phyloP scores from a whole-genome alignment of 2,113 vertebrate genomes.

The Dicerorhinus sumatrensis region DNA sequence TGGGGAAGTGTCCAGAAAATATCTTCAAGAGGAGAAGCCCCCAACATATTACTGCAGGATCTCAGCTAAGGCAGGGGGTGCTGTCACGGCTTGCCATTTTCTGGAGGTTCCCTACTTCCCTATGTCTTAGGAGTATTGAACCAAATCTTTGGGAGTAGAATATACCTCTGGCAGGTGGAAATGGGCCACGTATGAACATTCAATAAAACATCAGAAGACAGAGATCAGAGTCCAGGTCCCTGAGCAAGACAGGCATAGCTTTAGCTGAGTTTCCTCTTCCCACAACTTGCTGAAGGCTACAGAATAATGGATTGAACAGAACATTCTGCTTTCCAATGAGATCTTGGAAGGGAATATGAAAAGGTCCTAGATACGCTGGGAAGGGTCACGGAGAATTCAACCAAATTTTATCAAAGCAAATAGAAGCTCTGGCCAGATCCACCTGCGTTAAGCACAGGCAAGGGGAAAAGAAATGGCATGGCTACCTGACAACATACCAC shows the following conservation, averaged over 20 bases:
- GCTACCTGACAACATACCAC: slow-evolving; percentile 6
- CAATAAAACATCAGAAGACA: slow-evolving; percentile 14
- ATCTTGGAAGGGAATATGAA: background rate
- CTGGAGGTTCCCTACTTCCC: background rate
- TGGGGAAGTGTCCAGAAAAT: background rate
- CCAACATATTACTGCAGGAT: background rate
- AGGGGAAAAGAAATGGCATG: slow-evolving; percentile 17
- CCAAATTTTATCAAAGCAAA: slow-evolving; percentile 28
- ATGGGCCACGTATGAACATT: background rate
- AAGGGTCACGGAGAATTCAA: slow-evolving; percentile 24
- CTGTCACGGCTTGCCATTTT: background rate
- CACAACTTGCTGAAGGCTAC: slow-evolving; percentile 4
- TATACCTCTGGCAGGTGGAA: background rate
- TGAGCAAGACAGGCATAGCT: slow-evolving; percentile 5
- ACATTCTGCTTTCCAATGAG: slow-evolving; percentile 38
- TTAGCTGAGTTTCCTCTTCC: background rate
- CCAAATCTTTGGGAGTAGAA: background rate
- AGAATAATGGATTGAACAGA: slow-evolving; percentile 35
- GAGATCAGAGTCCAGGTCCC: background rate
- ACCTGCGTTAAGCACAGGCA: background rate
- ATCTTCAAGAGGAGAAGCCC: background rate
- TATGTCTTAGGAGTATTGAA: slow-evolving; percentile 17
- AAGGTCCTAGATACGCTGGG: background rate
- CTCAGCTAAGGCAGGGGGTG: background rate
- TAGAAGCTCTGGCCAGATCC: background rate